Percentiles rank a stretch among this genome's conserved stretches.
These are phyloP conservation scores for Ochropleura plecta DNA, from an alignment of 2,888 invertebrate species.

Conservation along the genomic window DNA sequence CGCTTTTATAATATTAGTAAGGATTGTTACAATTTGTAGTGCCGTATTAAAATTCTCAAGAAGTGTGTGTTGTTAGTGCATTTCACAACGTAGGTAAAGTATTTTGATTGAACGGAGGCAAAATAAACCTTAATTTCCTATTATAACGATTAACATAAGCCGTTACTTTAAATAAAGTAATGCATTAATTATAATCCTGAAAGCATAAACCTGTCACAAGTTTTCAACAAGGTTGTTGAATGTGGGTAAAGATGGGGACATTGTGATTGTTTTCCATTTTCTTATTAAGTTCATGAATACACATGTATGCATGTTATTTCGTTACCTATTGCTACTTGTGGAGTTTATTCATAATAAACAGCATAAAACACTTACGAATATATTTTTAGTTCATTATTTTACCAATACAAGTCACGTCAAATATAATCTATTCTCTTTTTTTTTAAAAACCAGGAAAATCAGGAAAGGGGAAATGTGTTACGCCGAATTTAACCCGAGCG, in stretches of 20 bases:
- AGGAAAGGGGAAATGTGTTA: no score
- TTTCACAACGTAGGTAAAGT: not conserved
- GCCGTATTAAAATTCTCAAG: not conserved
- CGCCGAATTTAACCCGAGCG: no score
- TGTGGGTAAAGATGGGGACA: not conserved
- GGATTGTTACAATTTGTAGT: no score
- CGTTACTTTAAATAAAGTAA: constrained; percentile 2
- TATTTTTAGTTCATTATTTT: no score
- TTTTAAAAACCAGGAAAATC: no score
- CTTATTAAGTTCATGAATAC: constrained; percentile 11
- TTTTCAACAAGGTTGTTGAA: constrained; percentile 7
- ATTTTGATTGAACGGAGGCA: constrained; percentile 17
- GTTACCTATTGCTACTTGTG: not conserved
- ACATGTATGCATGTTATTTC: not conserved
- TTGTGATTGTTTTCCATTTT: constrained; percentile 4
- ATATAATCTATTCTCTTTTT: no score
- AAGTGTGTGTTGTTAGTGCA: not conserved
- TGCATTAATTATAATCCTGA: not conserved
- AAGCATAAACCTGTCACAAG: not conserved
- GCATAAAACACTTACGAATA: no score
- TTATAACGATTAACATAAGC: not conserved
- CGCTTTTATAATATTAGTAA: no score
- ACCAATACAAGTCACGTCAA: no score
- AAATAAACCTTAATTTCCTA: constrained; percentile 5
- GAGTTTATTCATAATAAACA: no score